Percentiles rank a stretch among this genome's conserved stretches.
These are phyloP conservation scores for Danaus melanippus DNA, from an alignment of 1,140 invertebrate genomes.

Conservation along the genomic window DNA sequence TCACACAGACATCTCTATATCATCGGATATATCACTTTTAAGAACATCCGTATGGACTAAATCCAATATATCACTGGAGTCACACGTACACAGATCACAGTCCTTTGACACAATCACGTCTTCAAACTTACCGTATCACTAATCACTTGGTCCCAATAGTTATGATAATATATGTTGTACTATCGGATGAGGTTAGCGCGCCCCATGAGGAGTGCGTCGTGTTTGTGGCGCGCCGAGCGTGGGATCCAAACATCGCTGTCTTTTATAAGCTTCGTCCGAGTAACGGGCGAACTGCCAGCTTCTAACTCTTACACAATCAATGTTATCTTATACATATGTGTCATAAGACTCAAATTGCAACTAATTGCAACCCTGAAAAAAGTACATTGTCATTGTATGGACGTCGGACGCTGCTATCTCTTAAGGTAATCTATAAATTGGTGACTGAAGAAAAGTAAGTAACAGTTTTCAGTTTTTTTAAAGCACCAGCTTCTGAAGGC, in stretches of 20 bases:
- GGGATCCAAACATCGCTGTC: conserved; percentile 50
- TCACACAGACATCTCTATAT: conserved; percentile 12
- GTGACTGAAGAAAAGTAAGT: too few species aligned
- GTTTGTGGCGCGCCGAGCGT: conserved; percentile 61
- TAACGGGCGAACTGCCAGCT: conserved; percentile 55
- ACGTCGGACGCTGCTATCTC: too few species aligned
- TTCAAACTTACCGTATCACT: conserved; percentile 65
- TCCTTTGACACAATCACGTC: conserved; percentile 43
- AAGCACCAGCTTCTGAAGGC: too few species aligned
- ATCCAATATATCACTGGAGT: conserved; percentile 54
- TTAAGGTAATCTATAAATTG: too few species aligned
- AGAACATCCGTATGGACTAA: conserved; percentile 23
- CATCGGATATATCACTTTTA: conserved; percentile 7
- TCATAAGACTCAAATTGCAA: too few species aligned
- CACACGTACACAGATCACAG: conserved; percentile 57
- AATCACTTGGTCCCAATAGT: conserved; percentile 66
- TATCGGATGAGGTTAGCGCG: conserved; percentile 63
- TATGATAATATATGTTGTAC: conserved; percentile 44
- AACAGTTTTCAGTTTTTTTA: too few species aligned
- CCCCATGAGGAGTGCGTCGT: conserved; percentile 63
- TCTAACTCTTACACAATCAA: conserved; percentile 15
- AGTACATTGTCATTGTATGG: too few species aligned
- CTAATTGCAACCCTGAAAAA: too few species aligned
- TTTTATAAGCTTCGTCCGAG: conserved; percentile 67
- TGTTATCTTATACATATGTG: too few species aligned